phyloP scores from a whole-genome alignment of 2,113 vertebrate species.

The Micronycteris hirsuta region DNA sequence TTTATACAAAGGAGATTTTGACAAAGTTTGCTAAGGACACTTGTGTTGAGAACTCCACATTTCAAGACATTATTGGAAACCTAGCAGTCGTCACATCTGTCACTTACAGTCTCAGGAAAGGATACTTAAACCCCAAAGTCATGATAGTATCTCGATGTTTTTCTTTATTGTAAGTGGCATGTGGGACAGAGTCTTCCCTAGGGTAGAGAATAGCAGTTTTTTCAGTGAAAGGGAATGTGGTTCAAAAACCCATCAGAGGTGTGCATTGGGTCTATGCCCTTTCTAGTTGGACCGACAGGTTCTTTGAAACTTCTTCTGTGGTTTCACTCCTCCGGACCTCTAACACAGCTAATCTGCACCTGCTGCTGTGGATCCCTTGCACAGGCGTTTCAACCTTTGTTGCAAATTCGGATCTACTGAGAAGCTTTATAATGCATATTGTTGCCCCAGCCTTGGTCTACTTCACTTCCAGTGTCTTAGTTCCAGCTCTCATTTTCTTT shows the following conservation, averaged over 20 bases:
- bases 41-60: neutral
- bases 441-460: neutral
- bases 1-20: neutral
- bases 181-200: no score
- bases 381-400: neutral
- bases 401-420: neutral
- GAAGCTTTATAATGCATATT: neutral
- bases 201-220: no score
- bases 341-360: neutral
- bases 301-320: neutral
- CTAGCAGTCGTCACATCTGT: fast-evolving
- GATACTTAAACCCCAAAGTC: neutral
- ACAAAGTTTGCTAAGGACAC: neutral
- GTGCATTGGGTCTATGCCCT: fast-evolving
- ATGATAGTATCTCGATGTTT: neutral
- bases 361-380: neutral
- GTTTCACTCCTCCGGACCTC: neutral
- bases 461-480: neutral
- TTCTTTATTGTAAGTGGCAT: neutral
- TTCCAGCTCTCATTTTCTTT: neutral
- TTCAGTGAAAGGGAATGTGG: neutral
- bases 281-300: neutral
- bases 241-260: neutral
- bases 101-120: neutral
- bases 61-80: neutral